Percentiles rank a stretch among this genome's conserved stretches.
phyloP scores from a whole-genome alignment of 2,797 vertebrate species.

The Manis javanica region DNA sequence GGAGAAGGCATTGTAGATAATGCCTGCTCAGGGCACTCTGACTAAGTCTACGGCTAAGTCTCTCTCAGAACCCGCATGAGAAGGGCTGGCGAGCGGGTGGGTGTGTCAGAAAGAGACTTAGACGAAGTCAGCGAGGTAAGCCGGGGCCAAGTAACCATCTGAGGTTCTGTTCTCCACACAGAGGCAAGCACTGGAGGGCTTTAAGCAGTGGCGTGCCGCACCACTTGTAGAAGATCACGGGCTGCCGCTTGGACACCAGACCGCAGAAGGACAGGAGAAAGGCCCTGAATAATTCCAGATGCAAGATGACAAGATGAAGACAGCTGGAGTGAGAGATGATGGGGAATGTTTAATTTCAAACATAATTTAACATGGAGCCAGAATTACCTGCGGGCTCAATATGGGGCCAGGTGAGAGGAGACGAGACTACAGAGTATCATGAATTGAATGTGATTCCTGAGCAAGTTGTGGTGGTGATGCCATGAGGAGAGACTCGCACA shows the following conservation, averaged over 20 bases:
- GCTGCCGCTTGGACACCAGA: neutral
- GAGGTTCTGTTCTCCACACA: neutral
- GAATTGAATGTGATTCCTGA: neutral
- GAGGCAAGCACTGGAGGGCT: neutral
- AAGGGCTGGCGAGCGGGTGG: neutral
- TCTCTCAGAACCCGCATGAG: neutral
- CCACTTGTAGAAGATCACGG: neutral
- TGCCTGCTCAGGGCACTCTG: fast-evolving
- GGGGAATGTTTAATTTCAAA: neutral
- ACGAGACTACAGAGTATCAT: neutral
- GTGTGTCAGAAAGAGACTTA: neutral
- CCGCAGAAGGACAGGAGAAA: neutral
- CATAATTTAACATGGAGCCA: neutral
- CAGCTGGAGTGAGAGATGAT: neutral
- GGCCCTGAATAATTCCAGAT: neutral
- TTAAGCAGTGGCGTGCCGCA: neutral
- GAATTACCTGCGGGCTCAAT: neutral
- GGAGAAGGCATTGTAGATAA: neutral
- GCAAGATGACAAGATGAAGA: neutral
- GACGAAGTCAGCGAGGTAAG: neutral
- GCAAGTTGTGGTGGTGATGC: neutral
- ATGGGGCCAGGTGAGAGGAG: neutral
- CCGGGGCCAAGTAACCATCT: neutral
- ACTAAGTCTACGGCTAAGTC: no score
- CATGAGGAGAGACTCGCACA: neutral